Evolutionary conservation across 2,797 vertebrate species (phyloP).

Genomic region (Schizopygopsis malacanthus): DNA sequence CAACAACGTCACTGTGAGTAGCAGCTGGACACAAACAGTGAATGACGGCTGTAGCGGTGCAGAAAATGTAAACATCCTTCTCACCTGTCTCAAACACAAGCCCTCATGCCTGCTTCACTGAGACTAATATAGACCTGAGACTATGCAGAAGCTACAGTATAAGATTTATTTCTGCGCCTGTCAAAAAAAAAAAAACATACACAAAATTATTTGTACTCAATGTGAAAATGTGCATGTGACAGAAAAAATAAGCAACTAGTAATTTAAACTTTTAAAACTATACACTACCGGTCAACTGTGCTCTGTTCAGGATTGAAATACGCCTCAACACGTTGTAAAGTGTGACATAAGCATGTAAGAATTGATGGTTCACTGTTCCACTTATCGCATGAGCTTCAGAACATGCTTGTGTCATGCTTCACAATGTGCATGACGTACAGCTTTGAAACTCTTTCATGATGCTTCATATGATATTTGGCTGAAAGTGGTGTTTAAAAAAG

Average conservation of each 20-base stretch:
- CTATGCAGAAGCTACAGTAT: neutral
- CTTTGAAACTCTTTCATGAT: neutral
- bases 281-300: neutral
- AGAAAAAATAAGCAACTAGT: neutral
- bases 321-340: neutral
- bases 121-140: neutral
- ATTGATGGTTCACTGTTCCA: neutral
- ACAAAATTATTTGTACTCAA: neutral
- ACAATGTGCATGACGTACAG: neutral
- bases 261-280: neutral
- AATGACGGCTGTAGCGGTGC: conserved; percentile 5
- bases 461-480: neutral
- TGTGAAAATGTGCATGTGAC: neutral
- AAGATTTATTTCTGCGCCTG: neutral
- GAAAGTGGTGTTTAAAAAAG: neutral
- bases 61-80: conserved; percentile 16
- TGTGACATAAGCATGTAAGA: neutral
- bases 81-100: conserved; percentile 46
- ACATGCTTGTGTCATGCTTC: neutral
- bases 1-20: conserved; percentile 42
- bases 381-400: neutral
- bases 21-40: conserved; percentile 58
- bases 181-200: neutral
- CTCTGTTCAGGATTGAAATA: neutral
- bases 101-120: neutral